These are phyloP conservation scores for Mallotus villosus DNA, from an alignment of 2,797 vertebrate genomes.

Conservation along the genomic window DNA sequence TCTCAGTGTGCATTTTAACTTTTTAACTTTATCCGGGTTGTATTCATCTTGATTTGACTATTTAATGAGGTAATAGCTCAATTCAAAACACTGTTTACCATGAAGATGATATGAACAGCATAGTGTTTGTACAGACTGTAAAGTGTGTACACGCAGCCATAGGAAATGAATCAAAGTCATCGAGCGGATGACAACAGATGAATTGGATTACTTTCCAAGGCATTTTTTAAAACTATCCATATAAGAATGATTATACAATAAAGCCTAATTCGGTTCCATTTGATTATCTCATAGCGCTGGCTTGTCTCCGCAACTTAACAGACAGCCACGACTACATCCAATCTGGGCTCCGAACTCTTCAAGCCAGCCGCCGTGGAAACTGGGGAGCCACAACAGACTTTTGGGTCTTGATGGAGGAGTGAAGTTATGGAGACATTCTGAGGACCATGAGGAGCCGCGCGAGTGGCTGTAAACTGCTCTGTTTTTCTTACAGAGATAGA, in stretches of 20 bases:
- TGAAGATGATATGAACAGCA: neutral
- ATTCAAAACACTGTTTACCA: neutral
- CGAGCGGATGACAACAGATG: slow-evolving; percentile 17
- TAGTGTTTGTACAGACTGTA: neutral
- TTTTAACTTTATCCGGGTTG: too few species aligned
- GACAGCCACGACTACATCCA: slow-evolving; percentile 25
- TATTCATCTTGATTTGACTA: neutral
- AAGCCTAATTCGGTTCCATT: slow-evolving; percentile 36
- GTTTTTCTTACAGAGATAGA: slow-evolving; percentile 5
- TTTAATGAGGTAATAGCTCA: neutral
- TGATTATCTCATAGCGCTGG: slow-evolving; percentile 32
- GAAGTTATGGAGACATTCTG: neutral
- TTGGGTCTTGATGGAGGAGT: neutral
- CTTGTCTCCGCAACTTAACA: slow-evolving; percentile 27
- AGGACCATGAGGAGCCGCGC: neutral
- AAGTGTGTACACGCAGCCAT: neutral
- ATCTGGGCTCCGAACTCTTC: slow-evolving; percentile 10
- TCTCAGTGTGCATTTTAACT: too few species aligned
- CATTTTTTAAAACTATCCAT: slow-evolving; percentile 35
- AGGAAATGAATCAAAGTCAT: neutral
- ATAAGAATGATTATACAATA: slow-evolving; percentile 42
- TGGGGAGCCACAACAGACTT: slow-evolving; percentile 4
- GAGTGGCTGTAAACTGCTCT: neutral
- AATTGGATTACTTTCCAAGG: slow-evolving; percentile 34
- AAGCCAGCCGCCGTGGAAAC: slow-evolving; percentile 31